Evolutionary conservation across 2,797 vertebrate genomes (phyloP).

Genomic region (Psittacula derbiana): DNA sequence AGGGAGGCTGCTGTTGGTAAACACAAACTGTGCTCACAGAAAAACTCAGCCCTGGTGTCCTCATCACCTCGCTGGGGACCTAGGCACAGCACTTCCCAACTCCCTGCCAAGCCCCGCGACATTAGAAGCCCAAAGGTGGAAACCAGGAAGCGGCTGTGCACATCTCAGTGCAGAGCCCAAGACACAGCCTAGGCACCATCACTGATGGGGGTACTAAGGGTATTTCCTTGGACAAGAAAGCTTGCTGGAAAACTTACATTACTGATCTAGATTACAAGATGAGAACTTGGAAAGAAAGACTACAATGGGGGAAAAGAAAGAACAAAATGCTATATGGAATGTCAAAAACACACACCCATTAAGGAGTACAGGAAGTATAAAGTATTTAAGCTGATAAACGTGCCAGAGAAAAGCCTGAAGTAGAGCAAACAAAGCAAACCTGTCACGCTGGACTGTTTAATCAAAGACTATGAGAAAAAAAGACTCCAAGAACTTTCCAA

Average conservation of each 20-base stretch:
- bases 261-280: background rate
- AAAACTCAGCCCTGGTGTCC: background rate
- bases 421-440: background rate
- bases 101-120: background rate
- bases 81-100: background rate
- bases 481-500: background rate
- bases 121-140: background rate
- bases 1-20: background rate
- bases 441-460: background rate
- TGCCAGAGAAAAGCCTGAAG: background rate
- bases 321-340: background rate
- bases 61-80: background rate
- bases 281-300: background rate
- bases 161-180: background rate
- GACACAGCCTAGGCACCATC: accelerated
- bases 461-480: background rate
- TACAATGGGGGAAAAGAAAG: background rate
- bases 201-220: background rate
- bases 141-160: background rate
- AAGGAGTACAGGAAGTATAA: background rate
- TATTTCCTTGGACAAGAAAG: background rate
- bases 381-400: background rate
- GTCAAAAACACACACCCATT: background rate
- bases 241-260: background rate
- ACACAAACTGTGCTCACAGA: background rate